phyloP scores from a whole-genome alignment of 2,888 invertebrate species.

The Dioctria linearis region DNA sequence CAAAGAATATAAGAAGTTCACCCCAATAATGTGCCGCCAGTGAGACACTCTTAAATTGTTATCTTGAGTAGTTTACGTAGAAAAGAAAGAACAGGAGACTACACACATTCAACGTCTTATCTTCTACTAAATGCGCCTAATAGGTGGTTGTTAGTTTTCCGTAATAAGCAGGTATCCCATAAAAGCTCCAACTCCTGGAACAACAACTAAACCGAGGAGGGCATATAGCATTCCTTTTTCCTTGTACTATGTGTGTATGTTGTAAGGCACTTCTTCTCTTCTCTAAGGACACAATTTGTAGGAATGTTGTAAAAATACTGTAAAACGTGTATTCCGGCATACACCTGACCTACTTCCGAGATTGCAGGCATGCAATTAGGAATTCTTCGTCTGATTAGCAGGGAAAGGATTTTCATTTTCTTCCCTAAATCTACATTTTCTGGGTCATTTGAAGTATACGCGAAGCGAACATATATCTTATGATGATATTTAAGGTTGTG shows the following conservation, averaged over 20 bases:
- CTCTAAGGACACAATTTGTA: background rate
- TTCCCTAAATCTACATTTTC: constrained; percentile 17
- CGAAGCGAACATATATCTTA: background rate
- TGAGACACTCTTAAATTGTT: no score
- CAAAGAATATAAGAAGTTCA: no score
- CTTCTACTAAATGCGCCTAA: constrained; percentile 21
- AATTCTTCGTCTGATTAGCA: constrained; percentile 23
- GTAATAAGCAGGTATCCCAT: constrained; percentile 22
- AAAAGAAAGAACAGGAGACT: no score
- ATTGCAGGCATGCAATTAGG: constrained; percentile 11
- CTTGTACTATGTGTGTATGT: no score
- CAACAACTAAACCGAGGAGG: background rate
- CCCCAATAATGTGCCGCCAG: no score
- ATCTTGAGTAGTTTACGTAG: no score
- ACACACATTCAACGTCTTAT: background rate
- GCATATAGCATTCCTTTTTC: no score
- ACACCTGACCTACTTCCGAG: constrained; percentile 17
- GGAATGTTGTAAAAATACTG: constrained; percentile 6
- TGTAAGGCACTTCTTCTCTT: no score
- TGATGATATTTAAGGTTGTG: background rate
- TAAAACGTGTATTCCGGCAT: constrained; percentile 12
- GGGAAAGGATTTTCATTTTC: background rate
- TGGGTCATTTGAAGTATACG: constrained; percentile 20
- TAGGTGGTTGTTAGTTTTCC: constrained; percentile 16
- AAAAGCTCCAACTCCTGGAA: background rate